These are phyloP conservation scores for Lasioglossum morio DNA, from an alignment of 2,888 invertebrate species.

Conservation along the genomic window DNA sequence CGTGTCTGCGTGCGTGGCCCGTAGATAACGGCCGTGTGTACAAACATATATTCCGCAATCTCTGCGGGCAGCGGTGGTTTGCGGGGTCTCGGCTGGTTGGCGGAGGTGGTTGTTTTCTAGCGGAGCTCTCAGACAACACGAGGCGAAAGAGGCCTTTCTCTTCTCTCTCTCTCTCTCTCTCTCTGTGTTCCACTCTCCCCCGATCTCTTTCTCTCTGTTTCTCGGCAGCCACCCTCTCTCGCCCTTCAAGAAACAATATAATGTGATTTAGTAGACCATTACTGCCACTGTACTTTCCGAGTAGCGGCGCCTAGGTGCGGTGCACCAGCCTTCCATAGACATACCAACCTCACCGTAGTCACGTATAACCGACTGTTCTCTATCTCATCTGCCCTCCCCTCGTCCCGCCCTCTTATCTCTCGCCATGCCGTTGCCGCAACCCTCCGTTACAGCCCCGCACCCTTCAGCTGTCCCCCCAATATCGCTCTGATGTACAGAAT, in stretches of 20 bases:
- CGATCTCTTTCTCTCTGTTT: constrained; percentile 50
- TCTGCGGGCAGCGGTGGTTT: constrained; percentile 62
- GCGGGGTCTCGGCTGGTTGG: constrained; percentile 7
- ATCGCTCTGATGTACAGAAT: constrained; percentile 40
- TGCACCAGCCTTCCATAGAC: constrained; percentile 72
- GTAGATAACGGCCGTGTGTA: constrained; percentile 41
- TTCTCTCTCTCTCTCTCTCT: constrained; percentile 40
- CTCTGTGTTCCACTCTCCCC: constrained; percentile 41
- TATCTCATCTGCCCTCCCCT: constrained; percentile 62
- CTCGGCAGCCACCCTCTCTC: constrained; percentile 54
- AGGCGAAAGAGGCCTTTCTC: constrained; percentile 56
- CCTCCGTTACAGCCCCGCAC: background rate
- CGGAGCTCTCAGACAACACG: constrained; percentile 49
- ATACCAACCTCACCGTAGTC: constrained; percentile 66
- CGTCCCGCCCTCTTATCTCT: constrained; percentile 28
- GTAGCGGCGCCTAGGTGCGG: constrained; percentile 74
- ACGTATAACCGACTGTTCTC: constrained; percentile 75
- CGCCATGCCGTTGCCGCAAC: background rate
- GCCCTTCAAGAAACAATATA: constrained; percentile 82
- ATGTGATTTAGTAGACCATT: constrained; percentile 83
- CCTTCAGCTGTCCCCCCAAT: constrained; percentile 30
- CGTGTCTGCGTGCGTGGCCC: constrained; percentile 32
- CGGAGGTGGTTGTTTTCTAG: constrained; percentile 57
- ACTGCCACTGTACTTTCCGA: constrained; percentile 81
- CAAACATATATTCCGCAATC: constrained; percentile 67